Base-by-base conservation (phyloP, 2,888 invertebrate species). In the Amblyteles armatorius region DNA sequence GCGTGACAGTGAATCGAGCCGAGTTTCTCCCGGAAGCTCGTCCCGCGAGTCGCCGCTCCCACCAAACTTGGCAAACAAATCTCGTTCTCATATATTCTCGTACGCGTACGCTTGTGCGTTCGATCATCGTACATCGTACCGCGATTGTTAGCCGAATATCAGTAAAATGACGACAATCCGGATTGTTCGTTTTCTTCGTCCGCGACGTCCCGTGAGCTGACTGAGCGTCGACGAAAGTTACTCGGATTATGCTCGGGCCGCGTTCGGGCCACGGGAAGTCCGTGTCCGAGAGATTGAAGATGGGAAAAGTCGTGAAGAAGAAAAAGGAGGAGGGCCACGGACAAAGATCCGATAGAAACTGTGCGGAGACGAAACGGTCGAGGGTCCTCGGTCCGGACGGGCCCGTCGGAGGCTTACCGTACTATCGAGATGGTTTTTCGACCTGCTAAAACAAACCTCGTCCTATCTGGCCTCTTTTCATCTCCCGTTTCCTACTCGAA, bases 361-460 rank as follows among this genome's bases (percentile, higher is more conserved):
- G 80, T 72, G 57, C 48, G 52, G 50, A n/a, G 52, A 79, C 67
- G 77, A 52, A 74, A 86, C 83, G 67, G 36, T 60, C 79, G 65
- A 9, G 65, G 72, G 74, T 88, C 79, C 72, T 88, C 89, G 89
- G 36, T 88, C 88, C 48, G 65, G 29, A 67, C 36, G 72, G 50
- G 40, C 33, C 72, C 79, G 26, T 4, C 2, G 9, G 48, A 40
- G 19, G 19, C 29, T 36, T 55, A 6, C 9, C 26, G 33, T 44
- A 57, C 29, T 57, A 52, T 36, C 79, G 76, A 79, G 84, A 85
- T 88, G 84, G 79, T 88, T 91, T 91, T 91, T 87, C 89, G 90
- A 91, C 91, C 91, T 91, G 91, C 87, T 89, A 88, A 91, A 89
- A 89, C 88, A 90, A 91, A 90, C 89, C 87, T 68, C 85, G 72